Base-by-base conservation (phyloP, 1,140 invertebrate species). In the Aricia agestis region DNA sequence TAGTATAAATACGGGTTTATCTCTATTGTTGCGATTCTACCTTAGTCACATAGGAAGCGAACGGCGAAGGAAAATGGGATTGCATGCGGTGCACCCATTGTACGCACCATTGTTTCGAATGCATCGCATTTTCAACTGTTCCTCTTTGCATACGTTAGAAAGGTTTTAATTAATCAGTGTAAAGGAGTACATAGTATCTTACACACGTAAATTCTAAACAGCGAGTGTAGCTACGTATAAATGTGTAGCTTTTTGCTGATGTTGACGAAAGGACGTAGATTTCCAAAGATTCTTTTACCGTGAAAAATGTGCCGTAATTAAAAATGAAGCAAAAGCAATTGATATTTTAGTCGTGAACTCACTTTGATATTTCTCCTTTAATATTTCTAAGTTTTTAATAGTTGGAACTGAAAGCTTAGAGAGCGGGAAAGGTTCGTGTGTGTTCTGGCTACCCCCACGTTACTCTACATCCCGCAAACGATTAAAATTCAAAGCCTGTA, bases 401-500 rank as follows among this genome's bases (percentile, higher is more conserved):
- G 45, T 52, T 52, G 13, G 45, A 52, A 52, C 10, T 19, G 25
- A 69, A 19, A 41, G 18, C 25, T 42, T 63, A 57, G 4, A 18
- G 58, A 61, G 31, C 61, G 10, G 19, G 19, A 19, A 36, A 61
- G 68, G 59, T 61, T 57, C 72, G 66, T 73, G 66, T 74, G 66
- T 74, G 72, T 61, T 68, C 66, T 36, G 68, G 36, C 9, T 36
- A 61, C 59, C 58, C 41, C 57, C 25, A 25, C 25, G 25, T 25
- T 25, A 25, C 25, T 2, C 25, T 25, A 57, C 31, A 61, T 67
- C 72, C 75, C 73, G 67, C 73, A 80, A 80, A 79, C 83, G 82
- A 87, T 89, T 86, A 85, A 89, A 87, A 87, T 89, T 89, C 85
- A 89, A 86, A 89, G 82, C 78, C 76, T 76, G 85, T 87, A 86